phyloP scores from a whole-genome alignment of 2,113 vertebrate genomes.

The Oncorhynchus gorbuscha region DNA sequence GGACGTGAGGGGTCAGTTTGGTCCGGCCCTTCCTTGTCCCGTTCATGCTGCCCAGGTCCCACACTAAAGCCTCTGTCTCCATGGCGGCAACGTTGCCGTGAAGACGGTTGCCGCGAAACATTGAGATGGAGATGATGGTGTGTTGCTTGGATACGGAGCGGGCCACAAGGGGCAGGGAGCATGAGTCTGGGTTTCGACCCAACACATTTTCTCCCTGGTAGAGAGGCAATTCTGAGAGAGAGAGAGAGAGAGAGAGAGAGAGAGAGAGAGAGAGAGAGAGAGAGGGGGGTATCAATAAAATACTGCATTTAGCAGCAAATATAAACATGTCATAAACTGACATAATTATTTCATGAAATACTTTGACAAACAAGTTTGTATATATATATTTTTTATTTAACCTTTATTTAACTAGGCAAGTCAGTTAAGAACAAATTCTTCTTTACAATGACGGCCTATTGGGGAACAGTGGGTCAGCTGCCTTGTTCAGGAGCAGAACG shows the following conservation, averaged over 20 bases:
- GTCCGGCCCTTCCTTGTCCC: slow-evolving; percentile 78
- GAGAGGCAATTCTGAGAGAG: slow-evolving; percentile 76
- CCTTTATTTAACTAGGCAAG: no score
- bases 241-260: neutral
- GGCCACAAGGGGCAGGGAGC: slow-evolving; percentile 71
- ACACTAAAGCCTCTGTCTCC: slow-evolving; percentile 74
- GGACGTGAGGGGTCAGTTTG: slow-evolving; percentile 76
- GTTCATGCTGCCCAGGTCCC: slow-evolving; percentile 84
- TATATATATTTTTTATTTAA: no score
- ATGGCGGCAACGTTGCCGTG: slow-evolving; percentile 40
- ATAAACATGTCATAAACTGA: neutral
- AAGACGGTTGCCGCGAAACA: slow-evolving; percentile 67
- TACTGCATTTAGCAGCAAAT: no score
- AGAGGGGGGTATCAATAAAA: neutral
- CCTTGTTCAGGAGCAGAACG: no score
- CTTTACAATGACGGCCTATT: no score
- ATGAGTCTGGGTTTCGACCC: slow-evolving; percentile 77
- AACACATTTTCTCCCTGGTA: slow-evolving; percentile 82
- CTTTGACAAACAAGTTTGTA: neutral
- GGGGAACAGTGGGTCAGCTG: no score
- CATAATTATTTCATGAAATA: neutral
- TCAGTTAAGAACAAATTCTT: no score
- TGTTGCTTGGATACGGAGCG: slow-evolving; percentile 83
- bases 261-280: neutral
- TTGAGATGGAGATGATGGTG: slow-evolving; percentile 76